These are phyloP conservation scores for Steinernema feltiae DNA, from an alignment of 1,140 invertebrate genomes.

Conservation along the genomic window DNA sequence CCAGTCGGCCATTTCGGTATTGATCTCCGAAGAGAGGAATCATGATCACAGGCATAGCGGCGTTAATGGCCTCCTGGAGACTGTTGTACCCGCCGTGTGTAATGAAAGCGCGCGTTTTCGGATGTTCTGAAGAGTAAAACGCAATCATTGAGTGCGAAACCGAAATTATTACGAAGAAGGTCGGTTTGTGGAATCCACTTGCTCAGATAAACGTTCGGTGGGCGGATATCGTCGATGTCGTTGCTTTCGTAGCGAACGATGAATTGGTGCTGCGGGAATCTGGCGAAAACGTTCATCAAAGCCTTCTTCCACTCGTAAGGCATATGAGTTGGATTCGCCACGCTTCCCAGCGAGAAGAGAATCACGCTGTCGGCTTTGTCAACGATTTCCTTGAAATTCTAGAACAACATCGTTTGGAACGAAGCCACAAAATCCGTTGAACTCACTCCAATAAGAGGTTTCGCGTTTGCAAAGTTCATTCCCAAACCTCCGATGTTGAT, in stretches of 20 bases:
- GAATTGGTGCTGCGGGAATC: constrained; percentile 22
- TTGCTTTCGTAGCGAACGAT: background rate
- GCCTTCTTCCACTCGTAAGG: constrained; percentile 15
- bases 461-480: constrained; percentile 16
- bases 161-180: too few relatives aligned
- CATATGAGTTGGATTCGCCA: background rate
- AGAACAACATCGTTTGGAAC: background rate
- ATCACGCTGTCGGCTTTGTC: constrained; percentile 2
- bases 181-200: constrained; percentile 23
- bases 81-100: constrained; percentile 26
- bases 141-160: too few relatives aligned
- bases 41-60: constrained; percentile 42
- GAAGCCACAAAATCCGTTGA: background rate
- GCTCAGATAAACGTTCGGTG: background rate
- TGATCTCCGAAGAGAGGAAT: constrained; percentile 49
- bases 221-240: background rate
- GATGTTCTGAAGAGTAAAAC: too few relatives aligned
- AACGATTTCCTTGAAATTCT: background rate
- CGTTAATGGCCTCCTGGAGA: constrained; percentile 37
- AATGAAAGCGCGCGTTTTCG: constrained; percentile 6
- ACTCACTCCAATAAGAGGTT: constrained; percentile 9
- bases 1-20: constrained; percentile 33
- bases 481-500: constrained; percentile 25
- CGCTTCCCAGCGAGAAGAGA: constrained; percentile 8
- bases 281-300: background rate